phyloP scores from a whole-genome alignment of 2,888 invertebrate species.

The Liodrosophila aerea region DNA sequence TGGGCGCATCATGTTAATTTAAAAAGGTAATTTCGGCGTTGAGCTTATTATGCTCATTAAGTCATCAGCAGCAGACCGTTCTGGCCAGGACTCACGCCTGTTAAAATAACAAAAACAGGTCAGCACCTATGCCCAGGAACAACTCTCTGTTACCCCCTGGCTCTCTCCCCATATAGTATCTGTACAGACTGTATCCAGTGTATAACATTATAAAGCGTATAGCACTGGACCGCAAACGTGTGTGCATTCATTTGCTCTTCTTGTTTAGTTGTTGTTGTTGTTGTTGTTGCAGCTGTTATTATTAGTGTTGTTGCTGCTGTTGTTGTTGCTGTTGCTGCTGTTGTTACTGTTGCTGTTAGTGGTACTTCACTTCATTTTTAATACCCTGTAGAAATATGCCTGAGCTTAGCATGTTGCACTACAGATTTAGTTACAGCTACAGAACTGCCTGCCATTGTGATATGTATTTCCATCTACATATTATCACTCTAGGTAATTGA shows the following conservation, averaged over 20 bases:
- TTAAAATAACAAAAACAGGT: constrained; percentile 28
- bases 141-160: constrained; percentile 30
- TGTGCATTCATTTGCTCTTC: constrained; percentile 58
- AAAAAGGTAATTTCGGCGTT: constrained; percentile 75
- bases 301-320: constrained; percentile 7
- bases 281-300: constrained; percentile 11
- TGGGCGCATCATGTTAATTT: constrained; percentile 71
- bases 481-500: no score
- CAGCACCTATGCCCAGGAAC: constrained; percentile 17
- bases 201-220: constrained; percentile 64
- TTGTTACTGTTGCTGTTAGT: constrained; percentile 16
- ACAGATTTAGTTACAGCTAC: no score
- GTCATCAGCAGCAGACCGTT: constrained; percentile 57
- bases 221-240: constrained; percentile 59
- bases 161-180: neutral
- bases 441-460: no score
- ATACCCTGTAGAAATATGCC: constrained; percentile 23
- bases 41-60: constrained; percentile 77
- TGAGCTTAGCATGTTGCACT: no score
- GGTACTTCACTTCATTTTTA: constrained; percentile 47
- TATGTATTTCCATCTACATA: no score
- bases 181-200: constrained; percentile 24
- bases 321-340: constrained; percentile 17
- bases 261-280: constrained; percentile 45
- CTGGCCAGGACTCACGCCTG: constrained; percentile 7